Base-by-base conservation (phyloP, 2,113 vertebrate species). In the Theropithecus gelada region DNA sequence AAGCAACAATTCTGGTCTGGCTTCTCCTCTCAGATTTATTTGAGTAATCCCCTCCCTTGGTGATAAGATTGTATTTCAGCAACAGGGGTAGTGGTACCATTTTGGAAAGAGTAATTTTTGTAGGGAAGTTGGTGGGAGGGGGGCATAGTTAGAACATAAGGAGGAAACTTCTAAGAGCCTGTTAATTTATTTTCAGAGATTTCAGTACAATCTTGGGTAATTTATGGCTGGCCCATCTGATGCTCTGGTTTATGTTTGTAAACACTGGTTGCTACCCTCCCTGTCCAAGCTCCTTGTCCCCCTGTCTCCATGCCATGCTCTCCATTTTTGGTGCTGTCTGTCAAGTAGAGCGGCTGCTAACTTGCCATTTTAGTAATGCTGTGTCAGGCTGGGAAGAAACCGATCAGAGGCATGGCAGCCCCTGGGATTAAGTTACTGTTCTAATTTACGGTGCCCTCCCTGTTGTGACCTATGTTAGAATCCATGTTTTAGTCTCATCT, bases 291-390 rank as follows among this genome's bases (percentile, higher is more conserved):
- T 79, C 97, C 94, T 97, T 95, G 97, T 97, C 90, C 92, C 94
- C 87, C 94, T 94, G 96, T 94, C 94, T 59, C 4, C 75, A 89
- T 98, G 98, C 98, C 99, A 98, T 96, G 89, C 97, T 99, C 98
- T 99, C 99, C 99, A 98, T 99, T 98, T 99, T 99, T 99, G 99
- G 99, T 99, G 97, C 98, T 96, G 98, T 98, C 97, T 98, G 97
- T 98, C 96, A 64, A 97, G 98, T 79, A 23, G 27, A 35, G n/a
- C 1, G 83, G 80, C 27, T 16, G 94, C 82, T 94, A 76, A n/a
- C 95, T 91, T 94, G 97, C 98, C 22, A 61, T 90, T 98, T 96
- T 90, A 30, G 96, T 93, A 95, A 95, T 57, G 4, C 35, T 90
- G 97, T 97, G 97, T 98, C 98, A 93, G 61, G 43, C 48, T 96